phyloP scores from a whole-genome alignment of 2,888 invertebrate genomes.

The Caenorhabditis japonica region DNA sequence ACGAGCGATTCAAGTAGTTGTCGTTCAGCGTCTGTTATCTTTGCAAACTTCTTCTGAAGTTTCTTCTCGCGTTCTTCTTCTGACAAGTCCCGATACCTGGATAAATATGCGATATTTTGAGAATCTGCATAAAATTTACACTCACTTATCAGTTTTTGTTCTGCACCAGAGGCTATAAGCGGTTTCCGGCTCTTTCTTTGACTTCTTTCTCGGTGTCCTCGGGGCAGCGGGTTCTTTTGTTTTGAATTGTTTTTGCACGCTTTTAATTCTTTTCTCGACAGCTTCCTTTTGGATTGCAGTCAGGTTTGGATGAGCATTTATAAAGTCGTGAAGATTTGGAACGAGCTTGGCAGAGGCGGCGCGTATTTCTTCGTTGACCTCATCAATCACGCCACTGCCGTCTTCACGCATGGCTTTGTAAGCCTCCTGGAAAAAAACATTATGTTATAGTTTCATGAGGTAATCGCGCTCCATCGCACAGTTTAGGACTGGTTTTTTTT shows the following conservation, averaged over 20 bases:
- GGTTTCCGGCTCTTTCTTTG: constrained; percentile 17
- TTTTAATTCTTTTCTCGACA: neutral
- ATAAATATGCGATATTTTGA: neutral
- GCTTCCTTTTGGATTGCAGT: constrained; percentile 12
- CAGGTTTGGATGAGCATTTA: constrained; percentile 19
- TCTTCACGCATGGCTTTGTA: constrained; percentile 11
- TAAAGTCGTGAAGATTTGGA: constrained; percentile 8
- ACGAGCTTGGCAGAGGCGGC: neutral
- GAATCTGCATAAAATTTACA: too few relatives aligned
- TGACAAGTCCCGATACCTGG: constrained; percentile 34
- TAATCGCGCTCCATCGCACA: too few relatives aligned
- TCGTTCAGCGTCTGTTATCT: constrained; percentile 8
- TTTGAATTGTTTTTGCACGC: neutral
- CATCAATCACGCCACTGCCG: neutral
- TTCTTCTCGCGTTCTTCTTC: constrained; percentile 33
- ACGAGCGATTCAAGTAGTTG: constrained; percentile 21
- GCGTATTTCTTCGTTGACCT: constrained; percentile 7
- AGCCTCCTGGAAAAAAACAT: neutral
- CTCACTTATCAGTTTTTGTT: constrained; percentile 32
- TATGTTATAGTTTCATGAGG: neutral
- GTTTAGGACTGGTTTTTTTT: too few relatives aligned
- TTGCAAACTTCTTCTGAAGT: constrained; percentile 24
- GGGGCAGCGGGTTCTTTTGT: neutral
- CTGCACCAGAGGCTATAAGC: constrained; percentile 29
- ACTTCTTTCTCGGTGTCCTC: constrained; percentile 1